A percentile compares a stretch with the other conserved stretches of the same genome.
Conservation (phyloP, 1,140 invertebrate species). For the Drosophila auraria region DNA sequence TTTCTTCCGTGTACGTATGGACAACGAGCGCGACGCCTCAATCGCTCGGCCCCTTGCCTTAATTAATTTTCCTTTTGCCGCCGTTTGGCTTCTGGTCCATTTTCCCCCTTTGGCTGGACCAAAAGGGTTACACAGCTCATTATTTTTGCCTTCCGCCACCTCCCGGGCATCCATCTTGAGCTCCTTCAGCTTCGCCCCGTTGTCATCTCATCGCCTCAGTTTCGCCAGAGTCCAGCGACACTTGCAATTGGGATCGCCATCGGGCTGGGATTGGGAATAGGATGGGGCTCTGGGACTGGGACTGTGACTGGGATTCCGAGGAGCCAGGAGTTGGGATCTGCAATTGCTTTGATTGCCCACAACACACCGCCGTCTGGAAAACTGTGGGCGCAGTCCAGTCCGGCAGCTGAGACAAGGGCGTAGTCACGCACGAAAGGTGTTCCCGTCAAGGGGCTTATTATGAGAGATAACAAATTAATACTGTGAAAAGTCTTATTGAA, state of each 20-base stretch:
- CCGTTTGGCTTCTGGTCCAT: slow-evolving; percentile 29
- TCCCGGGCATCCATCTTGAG: slow-evolving; percentile 34
- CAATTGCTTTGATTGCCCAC: slow-evolving; percentile 81
- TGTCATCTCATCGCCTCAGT: slow-evolving; percentile 37
- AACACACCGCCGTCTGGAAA: slow-evolving; percentile 58
- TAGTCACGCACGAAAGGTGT: slow-evolving; percentile 13
- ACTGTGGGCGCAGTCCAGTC: slow-evolving; percentile 61
- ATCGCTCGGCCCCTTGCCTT: slow-evolving; percentile 64
- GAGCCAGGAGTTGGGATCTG: slow-evolving; percentile 38
- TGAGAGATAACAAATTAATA: slow-evolving; percentile 11
- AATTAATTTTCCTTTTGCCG: slow-evolving; percentile 74
- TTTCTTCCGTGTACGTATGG: slow-evolving; percentile 11
- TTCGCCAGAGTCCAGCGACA: slow-evolving; percentile 45
- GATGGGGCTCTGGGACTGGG: neutral
- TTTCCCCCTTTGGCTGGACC: slow-evolving; percentile 22
- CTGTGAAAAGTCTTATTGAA: neutral
- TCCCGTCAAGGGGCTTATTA: slow-evolving; percentile 1
- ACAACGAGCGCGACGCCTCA: slow-evolving; percentile 43
- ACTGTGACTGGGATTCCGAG: neutral
- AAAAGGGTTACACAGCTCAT: slow-evolving; percentile 80
- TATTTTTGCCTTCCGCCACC: slow-evolving; percentile 57
- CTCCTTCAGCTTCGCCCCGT: slow-evolving; percentile 17
- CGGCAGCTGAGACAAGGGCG: slow-evolving; percentile 19
- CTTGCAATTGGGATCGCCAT: slow-evolving; percentile 57
- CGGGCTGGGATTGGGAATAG: slow-evolving; percentile 13